Evolutionary conservation across 2,888 invertebrate species (phyloP).

Genomic region (Drosophila pseudotalamancana): DNA sequence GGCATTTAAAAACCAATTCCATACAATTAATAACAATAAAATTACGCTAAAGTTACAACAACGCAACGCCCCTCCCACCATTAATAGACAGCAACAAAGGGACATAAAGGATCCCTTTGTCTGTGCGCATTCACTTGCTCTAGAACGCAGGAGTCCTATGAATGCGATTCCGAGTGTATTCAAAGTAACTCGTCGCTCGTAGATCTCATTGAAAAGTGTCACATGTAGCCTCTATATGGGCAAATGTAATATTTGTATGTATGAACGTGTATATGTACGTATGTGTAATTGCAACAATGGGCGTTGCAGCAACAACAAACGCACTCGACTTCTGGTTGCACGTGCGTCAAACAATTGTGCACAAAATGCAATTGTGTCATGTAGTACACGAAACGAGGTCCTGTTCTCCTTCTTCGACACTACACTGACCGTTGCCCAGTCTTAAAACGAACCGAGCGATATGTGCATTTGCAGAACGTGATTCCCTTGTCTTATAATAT

Average conservation of each 20-base stretch:
- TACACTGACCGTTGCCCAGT: slow-evolving; percentile 32
- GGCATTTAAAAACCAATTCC: slow-evolving; percentile 65
- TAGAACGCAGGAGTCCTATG: slow-evolving; percentile 28
- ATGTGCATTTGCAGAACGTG: slow-evolving; percentile 70
- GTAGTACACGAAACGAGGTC: slow-evolving; percentile 39
- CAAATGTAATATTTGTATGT: background rate
- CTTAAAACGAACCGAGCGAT: slow-evolving; percentile 64
- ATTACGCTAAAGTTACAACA: slow-evolving; percentile 76
- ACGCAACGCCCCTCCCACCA: slow-evolving; percentile 54
- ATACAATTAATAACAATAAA: slow-evolving; percentile 78
- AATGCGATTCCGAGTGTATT: slow-evolving; percentile 47
- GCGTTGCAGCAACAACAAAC: slow-evolving; percentile 35
- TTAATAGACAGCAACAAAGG: slow-evolving; percentile 28
- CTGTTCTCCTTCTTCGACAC: background rate
- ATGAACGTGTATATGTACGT: background rate
- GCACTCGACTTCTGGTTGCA: slow-evolving; percentile 69
- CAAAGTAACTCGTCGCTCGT: slow-evolving; percentile 76
- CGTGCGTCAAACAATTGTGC: slow-evolving; percentile 74
- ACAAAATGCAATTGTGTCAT: slow-evolving; percentile 70
- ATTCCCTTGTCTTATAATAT: slow-evolving; percentile 43
- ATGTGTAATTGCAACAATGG: slow-evolving; percentile 59
- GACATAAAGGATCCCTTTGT: slow-evolving; percentile 51
- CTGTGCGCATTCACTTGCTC: slow-evolving; percentile 41
- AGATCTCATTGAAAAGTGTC: slow-evolving; percentile 63
- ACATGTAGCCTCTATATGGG: slow-evolving; percentile 24